Evolutionary conservation across 1,140 invertebrate species (phyloP).

Genomic region (Conopomorpha cramerella): DNA sequence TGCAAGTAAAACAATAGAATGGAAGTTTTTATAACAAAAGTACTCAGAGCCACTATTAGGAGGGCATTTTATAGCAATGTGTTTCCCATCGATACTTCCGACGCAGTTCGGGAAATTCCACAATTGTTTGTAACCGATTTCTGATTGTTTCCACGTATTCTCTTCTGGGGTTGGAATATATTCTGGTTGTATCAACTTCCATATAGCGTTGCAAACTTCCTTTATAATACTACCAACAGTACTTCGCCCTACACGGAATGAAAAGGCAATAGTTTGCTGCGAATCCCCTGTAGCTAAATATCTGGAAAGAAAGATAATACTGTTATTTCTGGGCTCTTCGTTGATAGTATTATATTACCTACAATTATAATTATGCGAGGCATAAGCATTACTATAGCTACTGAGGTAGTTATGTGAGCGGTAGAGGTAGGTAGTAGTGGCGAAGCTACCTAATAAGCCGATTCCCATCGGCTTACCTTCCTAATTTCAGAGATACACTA

Average conservation of each 20-base stretch:
- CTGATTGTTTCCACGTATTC: conserved; percentile 18
- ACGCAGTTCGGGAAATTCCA: conserved; percentile 4
- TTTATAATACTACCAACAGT: conserved; percentile 18
- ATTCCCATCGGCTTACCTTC: too few species aligned
- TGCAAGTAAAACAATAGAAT: conserved; percentile 25
- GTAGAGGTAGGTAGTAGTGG: too few species aligned
- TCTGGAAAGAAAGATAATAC: conserved; percentile 16
- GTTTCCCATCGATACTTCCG: conserved; percentile 5
- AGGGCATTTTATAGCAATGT: conserved; percentile 6
- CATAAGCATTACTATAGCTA: too few species aligned
- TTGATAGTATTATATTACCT: conserved; percentile 8
- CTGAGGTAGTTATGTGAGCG: too few species aligned
- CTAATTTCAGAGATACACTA: too few species aligned
- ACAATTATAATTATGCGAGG: too few species aligned
- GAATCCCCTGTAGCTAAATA: conserved; percentile 26
- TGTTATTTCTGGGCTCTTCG: too few species aligned
- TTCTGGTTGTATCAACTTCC: conserved; percentile 12
- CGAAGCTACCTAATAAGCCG: too few species aligned
- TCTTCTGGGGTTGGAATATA: conserved; percentile 14
- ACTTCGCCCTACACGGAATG: too few species aligned
- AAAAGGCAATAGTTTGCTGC: conserved; percentile 24
- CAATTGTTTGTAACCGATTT: conserved; percentile 12
- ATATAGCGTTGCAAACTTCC: conserved; percentile 20
- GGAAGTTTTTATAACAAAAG: conserved; percentile 27
- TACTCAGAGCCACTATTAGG: conserved; percentile 15